Conservation (phyloP, 2,888 invertebrate genomes). For the Eupithecia dodoneata region DNA sequence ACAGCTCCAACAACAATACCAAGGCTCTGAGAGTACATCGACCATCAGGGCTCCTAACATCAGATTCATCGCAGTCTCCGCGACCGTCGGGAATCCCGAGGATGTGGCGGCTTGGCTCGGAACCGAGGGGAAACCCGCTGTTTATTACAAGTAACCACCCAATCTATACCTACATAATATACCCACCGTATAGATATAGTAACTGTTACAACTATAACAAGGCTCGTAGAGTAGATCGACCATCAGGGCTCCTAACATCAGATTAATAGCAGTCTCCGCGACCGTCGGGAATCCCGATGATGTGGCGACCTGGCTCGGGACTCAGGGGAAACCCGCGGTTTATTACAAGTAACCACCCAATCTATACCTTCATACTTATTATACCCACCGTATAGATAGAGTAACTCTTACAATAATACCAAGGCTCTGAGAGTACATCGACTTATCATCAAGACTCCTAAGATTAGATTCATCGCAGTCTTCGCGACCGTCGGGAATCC, state of each 20-base stretch:
- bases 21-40: conserved; percentile 42
- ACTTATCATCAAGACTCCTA: conserved; percentile 48
- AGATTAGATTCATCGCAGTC: conserved; percentile 88
- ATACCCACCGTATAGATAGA: conserved; percentile 64
- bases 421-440: conserved; percentile 42
- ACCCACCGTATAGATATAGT: too few species aligned
- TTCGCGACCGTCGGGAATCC: conserved; percentile 92
- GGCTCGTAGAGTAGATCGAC: conserved; percentile 39
- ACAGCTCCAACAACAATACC: conserved; percentile 61
- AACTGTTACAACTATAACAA: conserved; percentile 51
- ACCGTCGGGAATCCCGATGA: conserved; percentile 91
- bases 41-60: conserved; percentile 61
- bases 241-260: conserved; percentile 62
- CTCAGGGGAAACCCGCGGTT: conserved; percentile 47
- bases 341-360: conserved; percentile 47
- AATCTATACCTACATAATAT: background rate
- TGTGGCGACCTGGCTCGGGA: conserved; percentile 88
- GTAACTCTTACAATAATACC: conserved; percentile 61
- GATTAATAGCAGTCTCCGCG: conserved; percentile 91
- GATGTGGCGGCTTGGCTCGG: conserved; percentile 90
- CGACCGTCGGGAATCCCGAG: conserved; percentile 90
- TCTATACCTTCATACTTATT: conserved; percentile 49
- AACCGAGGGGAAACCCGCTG: conserved; percentile 72
- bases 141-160: conserved; percentile 76
- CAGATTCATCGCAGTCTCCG: conserved; percentile 90